phyloP scores from a whole-genome alignment of 2,113 vertebrate genomes.

The Lagenorhynchus albirostris region DNA sequence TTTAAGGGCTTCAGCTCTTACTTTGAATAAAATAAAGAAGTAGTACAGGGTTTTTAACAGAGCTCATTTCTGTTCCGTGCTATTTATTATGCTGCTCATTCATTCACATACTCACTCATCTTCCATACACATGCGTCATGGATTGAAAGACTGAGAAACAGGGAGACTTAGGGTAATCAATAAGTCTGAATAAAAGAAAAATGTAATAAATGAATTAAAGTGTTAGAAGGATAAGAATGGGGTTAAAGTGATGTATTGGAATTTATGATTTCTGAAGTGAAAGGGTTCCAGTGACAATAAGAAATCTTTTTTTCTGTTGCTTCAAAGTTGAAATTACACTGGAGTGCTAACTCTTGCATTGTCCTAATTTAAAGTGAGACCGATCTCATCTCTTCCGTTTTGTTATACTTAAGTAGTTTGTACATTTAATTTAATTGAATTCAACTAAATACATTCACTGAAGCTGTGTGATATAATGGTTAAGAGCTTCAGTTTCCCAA shows the following conservation, averaged over 20 bases:
- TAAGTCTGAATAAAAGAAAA: background rate
- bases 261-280: background rate
- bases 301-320: background rate
- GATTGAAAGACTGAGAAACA: background rate
- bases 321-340: background rate
- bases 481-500: background rate
- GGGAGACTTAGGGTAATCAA: background rate
- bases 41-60: background rate
- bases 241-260: background rate
- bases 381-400: background rate
- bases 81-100: background rate
- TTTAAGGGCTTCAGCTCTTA: background rate
- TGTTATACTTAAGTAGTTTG: background rate
- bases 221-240: background rate
- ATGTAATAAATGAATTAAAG: background rate
- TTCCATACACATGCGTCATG: background rate
- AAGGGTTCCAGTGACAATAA: background rate
- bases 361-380: background rate
- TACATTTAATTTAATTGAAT: background rate
- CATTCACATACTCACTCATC: background rate
- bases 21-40: background rate
- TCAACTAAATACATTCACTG: background rate
- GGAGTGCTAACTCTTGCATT: background rate
- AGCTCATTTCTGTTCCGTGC: background rate
- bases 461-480: background rate